Conservation (phyloP, 92 coral and sea anemone genomes). For the Desmophyllum pertusum region DNA sequence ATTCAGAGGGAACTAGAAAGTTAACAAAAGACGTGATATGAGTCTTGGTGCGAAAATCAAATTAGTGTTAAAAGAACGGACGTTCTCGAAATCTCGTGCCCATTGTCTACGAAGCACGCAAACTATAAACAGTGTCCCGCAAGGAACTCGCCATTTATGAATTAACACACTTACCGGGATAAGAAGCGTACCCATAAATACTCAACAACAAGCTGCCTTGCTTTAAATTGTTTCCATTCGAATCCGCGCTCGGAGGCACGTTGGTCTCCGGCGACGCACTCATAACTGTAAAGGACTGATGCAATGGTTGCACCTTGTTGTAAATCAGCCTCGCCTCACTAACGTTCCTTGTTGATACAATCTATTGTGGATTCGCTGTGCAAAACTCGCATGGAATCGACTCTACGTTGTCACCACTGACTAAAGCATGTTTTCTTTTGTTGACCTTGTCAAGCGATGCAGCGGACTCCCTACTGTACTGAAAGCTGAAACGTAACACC, state of each 20-base stretch:
- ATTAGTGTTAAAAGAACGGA: not conserved
- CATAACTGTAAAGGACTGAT: not conserved
- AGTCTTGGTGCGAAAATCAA: not conserved
- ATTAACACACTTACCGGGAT: conserved; percentile 20
- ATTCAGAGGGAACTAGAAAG: too few relatives aligned
- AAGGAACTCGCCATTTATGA: not conserved
- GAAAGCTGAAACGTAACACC: conserved; percentile 12
- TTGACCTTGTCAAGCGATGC: conserved; percentile 22
- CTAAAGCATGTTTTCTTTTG: conserved; percentile 27
- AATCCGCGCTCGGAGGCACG: not conserved
- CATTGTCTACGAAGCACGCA: conserved; percentile 12
- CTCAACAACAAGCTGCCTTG: conserved; percentile 36
- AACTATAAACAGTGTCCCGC: not conserved
- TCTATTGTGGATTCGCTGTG: conserved; percentile 1
- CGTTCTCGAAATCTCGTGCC: not conserved
- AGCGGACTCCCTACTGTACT: not conserved
- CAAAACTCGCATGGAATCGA: conserved; percentile 18
- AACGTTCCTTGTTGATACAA: conserved; percentile 1
- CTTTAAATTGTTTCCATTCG: not conserved
- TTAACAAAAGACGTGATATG: not conserved
- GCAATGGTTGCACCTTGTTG: not conserved
- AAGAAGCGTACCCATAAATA: conserved; percentile 38
- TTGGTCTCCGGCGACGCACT: not conserved
- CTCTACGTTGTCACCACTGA: conserved; percentile 18
- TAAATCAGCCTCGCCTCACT: not conserved